Evolutionary conservation across 2,888 invertebrate genomes (phyloP), one percentile per base, ranked within the genome.

Genomic region (Calameuta pallipes): DNA sequence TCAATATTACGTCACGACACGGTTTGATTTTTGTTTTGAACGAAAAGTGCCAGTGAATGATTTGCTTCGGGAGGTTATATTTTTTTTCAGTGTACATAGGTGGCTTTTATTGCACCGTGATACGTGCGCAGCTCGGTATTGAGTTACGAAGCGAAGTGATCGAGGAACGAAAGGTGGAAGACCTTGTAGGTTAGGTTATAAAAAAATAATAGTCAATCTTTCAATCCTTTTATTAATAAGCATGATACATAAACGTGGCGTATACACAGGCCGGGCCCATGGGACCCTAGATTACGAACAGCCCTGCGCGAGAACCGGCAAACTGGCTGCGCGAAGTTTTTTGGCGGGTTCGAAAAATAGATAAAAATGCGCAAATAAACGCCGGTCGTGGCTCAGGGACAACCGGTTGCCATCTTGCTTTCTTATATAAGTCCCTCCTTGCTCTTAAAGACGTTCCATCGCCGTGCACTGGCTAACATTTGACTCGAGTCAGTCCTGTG

Each of bases 321-420:
- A 78, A 78, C 78, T 75, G 78, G 78, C 78, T 74, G 37, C 75
- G 78, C 75, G 78, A 74, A 81, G 85, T 86, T 86, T 86, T 86
- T 86, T 86, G 85, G 86, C 83, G 82, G 81, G 82, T 75, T 80
- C 86, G 88, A 90, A 89, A 91, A 90, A 90, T 90, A 90, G 89
- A 90, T 90, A 91, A 90, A 90, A 90, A 91, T 90, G 90, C 86
- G 87, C 90, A 90, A 90, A 90, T 90, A 90, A 91, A 89, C 89
- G 88, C 85, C 86, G 87, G 88, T 88, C 87, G 88, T 85, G 87
- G 87, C 89, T 90, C 90, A 90, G 90, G 90, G 90, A 90, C 90
- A 90, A 91, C 90, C 90, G 89, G 91, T 90, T 90, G 88, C 90
- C 90, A 89, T 90, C 85, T 87, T 88, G 86, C 88, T 90, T 90